These are phyloP conservation scores for Hololepta plana DNA, from an alignment of 2,888 invertebrate genomes.

Conservation along the genomic window DNA sequence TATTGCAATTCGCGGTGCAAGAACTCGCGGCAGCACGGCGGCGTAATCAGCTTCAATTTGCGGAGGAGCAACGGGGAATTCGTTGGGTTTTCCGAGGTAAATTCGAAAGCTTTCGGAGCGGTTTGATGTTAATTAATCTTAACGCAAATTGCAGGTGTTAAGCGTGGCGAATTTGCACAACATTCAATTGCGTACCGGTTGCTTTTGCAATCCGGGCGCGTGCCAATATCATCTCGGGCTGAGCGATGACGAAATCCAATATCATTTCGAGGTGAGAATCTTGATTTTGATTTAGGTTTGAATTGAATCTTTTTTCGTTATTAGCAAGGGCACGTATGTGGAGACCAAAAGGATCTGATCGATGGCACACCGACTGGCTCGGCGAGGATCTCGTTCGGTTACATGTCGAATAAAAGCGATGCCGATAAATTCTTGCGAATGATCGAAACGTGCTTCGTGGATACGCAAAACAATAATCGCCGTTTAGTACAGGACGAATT, in stretches of 20 bases:
- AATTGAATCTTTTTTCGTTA: conserved; percentile 13
- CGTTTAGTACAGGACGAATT: no score
- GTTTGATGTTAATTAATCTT: conserved; percentile 4
- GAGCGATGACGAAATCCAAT: conserved; percentile 46
- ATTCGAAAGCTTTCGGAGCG: conserved; percentile 8
- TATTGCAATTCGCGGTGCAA: conserved; percentile 58
- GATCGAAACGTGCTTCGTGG: conserved; percentile 62
- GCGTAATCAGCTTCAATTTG: conserved; percentile 78
- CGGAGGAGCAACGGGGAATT: conserved; percentile 54
- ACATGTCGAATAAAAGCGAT: conserved; percentile 61
- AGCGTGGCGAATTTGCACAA: conserved; percentile 76
- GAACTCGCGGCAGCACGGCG: conserved; percentile 51
- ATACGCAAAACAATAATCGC: no score
- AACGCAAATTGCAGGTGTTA: conserved; percentile 43
- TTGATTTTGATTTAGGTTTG: no score
- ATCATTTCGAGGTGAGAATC: conserved; percentile 47
- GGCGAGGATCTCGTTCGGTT: conserved; percentile 81
- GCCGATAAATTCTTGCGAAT: conserved; percentile 52
- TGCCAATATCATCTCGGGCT: conserved; percentile 67
- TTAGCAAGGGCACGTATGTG: conserved; percentile 75
- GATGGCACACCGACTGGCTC: conserved; percentile 84
- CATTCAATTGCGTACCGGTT: conserved; percentile 79
- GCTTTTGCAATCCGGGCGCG: conserved; percentile 93
- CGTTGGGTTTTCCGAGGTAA: conserved; percentile 79
- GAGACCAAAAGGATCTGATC: conserved; percentile 71